These are phyloP conservation scores for Hippoglossus hippoglossus DNA, from an alignment of 2,797 vertebrate genomes.

Conservation along the genomic window DNA sequence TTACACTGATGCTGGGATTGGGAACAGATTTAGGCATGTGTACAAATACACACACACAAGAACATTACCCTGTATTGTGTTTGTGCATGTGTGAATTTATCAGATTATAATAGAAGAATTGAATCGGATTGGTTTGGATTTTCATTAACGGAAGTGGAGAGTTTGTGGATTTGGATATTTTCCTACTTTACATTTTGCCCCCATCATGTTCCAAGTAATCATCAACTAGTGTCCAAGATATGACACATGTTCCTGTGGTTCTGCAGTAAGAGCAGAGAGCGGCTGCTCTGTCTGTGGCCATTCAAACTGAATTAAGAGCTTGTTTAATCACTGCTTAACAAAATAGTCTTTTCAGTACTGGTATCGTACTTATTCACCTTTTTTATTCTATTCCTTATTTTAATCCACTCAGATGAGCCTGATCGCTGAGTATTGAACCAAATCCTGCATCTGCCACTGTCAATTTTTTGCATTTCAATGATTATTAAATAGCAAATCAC, in stretches of 20 bases:
- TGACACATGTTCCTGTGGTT: no score
- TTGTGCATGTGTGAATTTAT: constrained; percentile 18
- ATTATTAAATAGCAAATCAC: constrained; percentile 54
- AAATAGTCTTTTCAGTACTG: no score
- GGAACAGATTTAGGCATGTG: constrained; percentile 28
- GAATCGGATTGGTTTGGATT: constrained; percentile 10
- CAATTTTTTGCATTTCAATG: constrained; percentile 37
- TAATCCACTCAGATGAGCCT: background rate
- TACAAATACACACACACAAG: background rate
- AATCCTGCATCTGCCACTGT: constrained; percentile 10
- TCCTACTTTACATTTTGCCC: no score
- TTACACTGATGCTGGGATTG: constrained; percentile 29
- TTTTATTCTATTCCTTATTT: background rate
- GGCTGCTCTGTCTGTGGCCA: no score
- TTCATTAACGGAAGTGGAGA: background rate
- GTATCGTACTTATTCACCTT: background rate
- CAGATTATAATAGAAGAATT: background rate
- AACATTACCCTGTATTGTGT: background rate
- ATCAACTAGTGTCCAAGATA: no score
- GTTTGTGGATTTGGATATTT: no score
- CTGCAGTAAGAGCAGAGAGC: no score
- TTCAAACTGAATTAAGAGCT: no score
- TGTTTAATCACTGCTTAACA: no score
- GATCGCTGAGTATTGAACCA: background rate
- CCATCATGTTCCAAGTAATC: no score